Percentiles rank a stretch among this genome's conserved stretches.
phyloP scores from a whole-genome alignment of 2,888 invertebrate genomes.

The Sphecodes monilicornis region DNA sequence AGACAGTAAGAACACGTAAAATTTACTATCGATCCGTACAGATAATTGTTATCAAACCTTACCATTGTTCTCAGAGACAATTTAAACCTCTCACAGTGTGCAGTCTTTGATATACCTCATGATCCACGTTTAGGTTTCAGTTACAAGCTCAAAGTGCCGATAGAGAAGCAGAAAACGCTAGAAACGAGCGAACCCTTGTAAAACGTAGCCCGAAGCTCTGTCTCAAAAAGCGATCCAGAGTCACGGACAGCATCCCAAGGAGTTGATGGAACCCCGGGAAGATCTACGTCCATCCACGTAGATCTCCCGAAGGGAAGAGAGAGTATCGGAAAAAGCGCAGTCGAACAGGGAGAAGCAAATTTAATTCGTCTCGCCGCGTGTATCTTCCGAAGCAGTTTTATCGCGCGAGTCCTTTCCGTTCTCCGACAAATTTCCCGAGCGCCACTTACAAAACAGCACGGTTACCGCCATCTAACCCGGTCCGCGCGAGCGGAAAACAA shows the following conservation, averaged over 20 bases:
- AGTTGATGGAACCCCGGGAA: neutral
- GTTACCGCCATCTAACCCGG: slow-evolving; percentile 27
- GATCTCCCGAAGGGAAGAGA: neutral
- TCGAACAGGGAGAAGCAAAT: neutral
- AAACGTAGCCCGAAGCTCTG: neutral
- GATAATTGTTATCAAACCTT: neutral
- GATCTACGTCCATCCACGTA: neutral
- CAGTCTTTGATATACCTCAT: neutral
- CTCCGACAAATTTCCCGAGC: neutral
- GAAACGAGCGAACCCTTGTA: neutral
- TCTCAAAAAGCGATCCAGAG: neutral
- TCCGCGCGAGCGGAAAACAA: slow-evolving; percentile 37
- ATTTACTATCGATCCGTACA: neutral
- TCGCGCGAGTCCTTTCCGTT: neutral
- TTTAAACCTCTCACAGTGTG: neutral
- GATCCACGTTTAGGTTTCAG: neutral
- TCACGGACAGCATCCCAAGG: neutral
- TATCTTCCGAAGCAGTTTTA: neutral
- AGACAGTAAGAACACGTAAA: too few species aligned
- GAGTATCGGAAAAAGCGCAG: neutral
- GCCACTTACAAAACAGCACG: slow-evolving; percentile 10
- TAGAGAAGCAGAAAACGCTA: neutral
- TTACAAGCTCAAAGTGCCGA: neutral
- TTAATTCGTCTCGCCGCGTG: slow-evolving; percentile 9
- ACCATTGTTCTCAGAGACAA: neutral